Conservation (phyloP, 2,113 vertebrate species). For the Onychostruthus taczanowskii region DNA sequence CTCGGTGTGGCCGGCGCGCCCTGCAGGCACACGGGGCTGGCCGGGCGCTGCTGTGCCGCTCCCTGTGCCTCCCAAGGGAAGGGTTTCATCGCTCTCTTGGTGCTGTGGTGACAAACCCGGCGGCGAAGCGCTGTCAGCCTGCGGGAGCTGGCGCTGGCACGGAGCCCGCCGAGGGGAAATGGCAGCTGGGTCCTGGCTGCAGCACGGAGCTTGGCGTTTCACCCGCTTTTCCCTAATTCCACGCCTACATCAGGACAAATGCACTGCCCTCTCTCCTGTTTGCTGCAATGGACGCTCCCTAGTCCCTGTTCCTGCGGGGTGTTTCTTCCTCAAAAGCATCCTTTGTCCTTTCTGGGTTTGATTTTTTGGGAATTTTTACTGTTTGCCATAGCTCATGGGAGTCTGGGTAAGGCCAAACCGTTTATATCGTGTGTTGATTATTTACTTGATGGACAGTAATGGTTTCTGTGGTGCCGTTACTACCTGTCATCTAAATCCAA, state of each 20-base stretch:
- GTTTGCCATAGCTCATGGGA: not conserved
- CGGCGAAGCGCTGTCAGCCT: not conserved
- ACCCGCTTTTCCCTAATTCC: not conserved
- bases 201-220: not conserved
- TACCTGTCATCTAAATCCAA: constrained; percentile 16
- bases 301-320: not conserved
- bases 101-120: not conserved
- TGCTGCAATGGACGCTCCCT: not conserved
- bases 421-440: not conserved
- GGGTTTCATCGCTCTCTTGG: not conserved
- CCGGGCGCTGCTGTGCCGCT: not conserved
- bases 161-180: not conserved
- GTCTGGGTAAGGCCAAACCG: not conserved
- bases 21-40: not conserved
- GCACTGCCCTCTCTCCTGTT: accelerated
- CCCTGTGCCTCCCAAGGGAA: not conserved
- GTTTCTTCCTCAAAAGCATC: not conserved
- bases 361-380: not conserved
- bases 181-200: not conserved
- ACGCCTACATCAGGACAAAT: accelerated
- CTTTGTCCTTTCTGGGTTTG: not conserved
- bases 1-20: not conserved
- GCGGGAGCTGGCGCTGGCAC: not conserved
- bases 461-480: constrained; percentile 11
- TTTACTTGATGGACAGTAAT: constrained; percentile 49